These are phyloP conservation scores for Crocodylus rhombifer DNA, from an alignment of 2,797 vertebrate genomes.

Conservation along the genomic window DNA sequence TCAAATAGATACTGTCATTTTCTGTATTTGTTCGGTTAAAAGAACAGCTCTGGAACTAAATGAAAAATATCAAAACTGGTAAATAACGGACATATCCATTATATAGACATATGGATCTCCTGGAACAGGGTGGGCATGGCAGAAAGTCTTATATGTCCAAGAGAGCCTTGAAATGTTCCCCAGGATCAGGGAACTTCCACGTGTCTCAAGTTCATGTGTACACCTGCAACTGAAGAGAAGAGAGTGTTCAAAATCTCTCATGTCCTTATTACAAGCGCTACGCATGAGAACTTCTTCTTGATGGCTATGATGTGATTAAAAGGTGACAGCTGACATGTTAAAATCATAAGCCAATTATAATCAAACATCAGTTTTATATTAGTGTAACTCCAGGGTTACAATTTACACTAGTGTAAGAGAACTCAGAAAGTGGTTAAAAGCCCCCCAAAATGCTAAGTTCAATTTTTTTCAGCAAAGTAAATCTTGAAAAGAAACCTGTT, in stretches of 20 bases:
- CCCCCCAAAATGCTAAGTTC: neutral
- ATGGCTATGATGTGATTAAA: neutral
- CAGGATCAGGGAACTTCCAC: neutral
- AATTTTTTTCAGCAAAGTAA: neutral
- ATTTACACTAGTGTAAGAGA: neutral
- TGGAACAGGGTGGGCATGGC: neutral
- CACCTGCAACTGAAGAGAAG: fast-evolving
- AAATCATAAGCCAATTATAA: too few species aligned
- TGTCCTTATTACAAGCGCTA: neutral
- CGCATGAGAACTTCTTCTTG: neutral
- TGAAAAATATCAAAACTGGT: too few species aligned
- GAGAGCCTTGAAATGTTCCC: neutral
- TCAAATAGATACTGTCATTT: too few species aligned
- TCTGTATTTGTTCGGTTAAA: too few species aligned
- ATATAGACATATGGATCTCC: neutral
- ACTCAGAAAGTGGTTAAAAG: neutral
- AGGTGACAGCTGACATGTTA: neutral
- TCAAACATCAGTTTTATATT: neutral
- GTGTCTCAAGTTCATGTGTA: too few species aligned
- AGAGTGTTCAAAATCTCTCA: neutral
- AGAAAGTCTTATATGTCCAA: neutral
- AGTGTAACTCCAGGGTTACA: neutral
- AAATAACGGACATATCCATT: too few species aligned
- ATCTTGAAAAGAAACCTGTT: neutral
- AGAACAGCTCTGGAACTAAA: too few species aligned